Evolutionary conservation across 1,140 invertebrate species (phyloP).

Genomic region (Chironomus tepperi): DNA sequence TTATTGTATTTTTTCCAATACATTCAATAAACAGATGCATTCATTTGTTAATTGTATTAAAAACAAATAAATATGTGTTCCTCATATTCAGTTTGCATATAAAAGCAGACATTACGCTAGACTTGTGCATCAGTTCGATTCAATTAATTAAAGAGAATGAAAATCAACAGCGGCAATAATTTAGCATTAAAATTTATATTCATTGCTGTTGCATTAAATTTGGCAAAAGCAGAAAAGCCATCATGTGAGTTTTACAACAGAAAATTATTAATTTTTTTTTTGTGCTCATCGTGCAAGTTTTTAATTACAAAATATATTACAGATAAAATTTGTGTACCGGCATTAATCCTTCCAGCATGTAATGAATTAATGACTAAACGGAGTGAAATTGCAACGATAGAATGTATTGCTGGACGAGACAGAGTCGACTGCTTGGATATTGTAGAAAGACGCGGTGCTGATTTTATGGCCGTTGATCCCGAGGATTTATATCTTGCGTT

Average conservation of each 20-base stretch:
- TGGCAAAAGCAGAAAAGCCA: not conserved
- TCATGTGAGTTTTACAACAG: not conserved
- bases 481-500: slow-evolving; percentile 70
- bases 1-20: no score
- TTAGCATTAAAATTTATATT: not conserved
- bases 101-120: no score
- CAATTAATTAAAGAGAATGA: no score
- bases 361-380: slow-evolving; percentile 15
- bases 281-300: not conserved
- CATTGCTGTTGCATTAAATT: not conserved
- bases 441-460: slow-evolving; percentile 64
- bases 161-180: no score
- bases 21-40: no score
- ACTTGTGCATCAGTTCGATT: no score
- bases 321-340: slow-evolving; percentile 21
- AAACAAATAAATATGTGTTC: no score
- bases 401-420: slow-evolving; percentile 9
- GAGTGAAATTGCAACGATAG: not conserved
- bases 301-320: not conserved
- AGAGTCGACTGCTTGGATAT: slow-evolving; percentile 62
- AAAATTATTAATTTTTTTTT: not conserved
- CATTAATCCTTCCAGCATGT: not conserved
- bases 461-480: slow-evolving; percentile 70
- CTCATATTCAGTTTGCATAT: no score
- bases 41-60: no score